These are phyloP conservation scores for Girardinus metallicus DNA, from an alignment of 2,797 vertebrate genomes.

Conservation along the genomic window DNA sequence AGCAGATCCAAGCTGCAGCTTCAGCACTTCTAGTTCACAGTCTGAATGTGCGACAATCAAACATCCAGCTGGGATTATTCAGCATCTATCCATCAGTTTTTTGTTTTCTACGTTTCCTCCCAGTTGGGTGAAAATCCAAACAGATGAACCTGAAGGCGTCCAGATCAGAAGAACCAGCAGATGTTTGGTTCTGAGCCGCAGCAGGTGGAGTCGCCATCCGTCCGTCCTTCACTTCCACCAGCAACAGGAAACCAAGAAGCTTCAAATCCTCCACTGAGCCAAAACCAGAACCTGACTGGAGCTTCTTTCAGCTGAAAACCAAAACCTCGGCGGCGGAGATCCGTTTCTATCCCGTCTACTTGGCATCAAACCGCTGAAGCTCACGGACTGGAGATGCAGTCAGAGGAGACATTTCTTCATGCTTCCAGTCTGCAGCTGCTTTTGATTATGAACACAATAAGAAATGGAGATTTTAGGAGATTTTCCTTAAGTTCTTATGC, in stretches of 20 bases:
- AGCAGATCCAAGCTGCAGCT: not conserved
- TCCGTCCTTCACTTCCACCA: not conserved
- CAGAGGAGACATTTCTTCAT: not conserved
- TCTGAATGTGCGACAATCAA: not conserved
- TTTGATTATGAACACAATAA: too few relatives aligned
- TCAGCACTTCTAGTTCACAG: not conserved
- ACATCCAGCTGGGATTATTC: not conserved
- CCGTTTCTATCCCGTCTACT: too few relatives aligned
- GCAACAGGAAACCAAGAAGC: not conserved
- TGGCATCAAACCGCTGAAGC: not conserved
- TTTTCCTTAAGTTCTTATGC: too few relatives aligned
- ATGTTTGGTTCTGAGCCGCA: not conserved
- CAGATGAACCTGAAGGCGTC: too few relatives aligned
- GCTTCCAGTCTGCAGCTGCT: not conserved
- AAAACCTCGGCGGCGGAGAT: not conserved
- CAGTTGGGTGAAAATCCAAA: not conserved
- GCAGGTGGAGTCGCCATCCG: not conserved
- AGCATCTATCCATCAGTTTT: not conserved
- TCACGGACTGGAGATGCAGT: not conserved
- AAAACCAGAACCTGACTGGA: not conserved
- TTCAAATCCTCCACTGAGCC: not conserved
- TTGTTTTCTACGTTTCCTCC: not conserved
- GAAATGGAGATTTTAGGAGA: too few relatives aligned
- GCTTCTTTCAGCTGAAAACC: not conserved
- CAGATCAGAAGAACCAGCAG: not conserved